Evolutionary conservation across 2,888 invertebrate species (phyloP).

Genomic region (Euspilapteryx auroguttella): DNA sequence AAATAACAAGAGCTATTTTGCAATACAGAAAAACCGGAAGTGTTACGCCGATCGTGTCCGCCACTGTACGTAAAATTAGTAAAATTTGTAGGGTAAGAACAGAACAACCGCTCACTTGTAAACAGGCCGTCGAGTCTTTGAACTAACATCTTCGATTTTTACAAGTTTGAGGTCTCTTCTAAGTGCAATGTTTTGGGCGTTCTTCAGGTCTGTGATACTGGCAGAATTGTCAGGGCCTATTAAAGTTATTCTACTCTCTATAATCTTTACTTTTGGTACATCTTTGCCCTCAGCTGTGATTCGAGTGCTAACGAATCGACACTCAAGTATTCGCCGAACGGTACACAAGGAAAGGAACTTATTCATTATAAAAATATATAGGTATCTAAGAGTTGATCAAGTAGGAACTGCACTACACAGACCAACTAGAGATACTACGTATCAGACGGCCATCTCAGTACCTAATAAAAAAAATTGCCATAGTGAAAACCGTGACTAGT

Average conservation of each 20-base stretch:
- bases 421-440: too few relatives aligned
- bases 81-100: too few relatives aligned
- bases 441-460: too few relatives aligned
- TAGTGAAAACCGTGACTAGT: too few relatives aligned
- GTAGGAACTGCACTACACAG: too few relatives aligned
- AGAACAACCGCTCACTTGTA: conserved; percentile 67
- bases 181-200: conserved; percentile 70
- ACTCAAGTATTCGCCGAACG: conserved; percentile 19
- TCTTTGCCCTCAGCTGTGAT: conserved; percentile 41
- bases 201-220: conserved; percentile 64
- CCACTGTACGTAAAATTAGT: too few relatives aligned
- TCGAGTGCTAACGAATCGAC: conserved; percentile 18
- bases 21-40: too few relatives aligned
- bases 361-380: conserved; percentile 23
- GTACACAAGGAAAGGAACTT: conserved; percentile 20
- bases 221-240: conserved; percentile 61
- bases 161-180: conserved; percentile 70
- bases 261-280: conserved; percentile 36
- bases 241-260: conserved; percentile 64
- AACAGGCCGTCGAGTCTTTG: conserved; percentile 67
- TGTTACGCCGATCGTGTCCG: too few relatives aligned
- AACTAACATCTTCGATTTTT: conserved; percentile 67
- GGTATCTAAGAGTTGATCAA: too few relatives aligned
- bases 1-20: too few relatives aligned
- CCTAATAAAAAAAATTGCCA: too few relatives aligned